phyloP scores from a whole-genome alignment of 2,797 vertebrate genomes.

The Cygnus olor region DNA sequence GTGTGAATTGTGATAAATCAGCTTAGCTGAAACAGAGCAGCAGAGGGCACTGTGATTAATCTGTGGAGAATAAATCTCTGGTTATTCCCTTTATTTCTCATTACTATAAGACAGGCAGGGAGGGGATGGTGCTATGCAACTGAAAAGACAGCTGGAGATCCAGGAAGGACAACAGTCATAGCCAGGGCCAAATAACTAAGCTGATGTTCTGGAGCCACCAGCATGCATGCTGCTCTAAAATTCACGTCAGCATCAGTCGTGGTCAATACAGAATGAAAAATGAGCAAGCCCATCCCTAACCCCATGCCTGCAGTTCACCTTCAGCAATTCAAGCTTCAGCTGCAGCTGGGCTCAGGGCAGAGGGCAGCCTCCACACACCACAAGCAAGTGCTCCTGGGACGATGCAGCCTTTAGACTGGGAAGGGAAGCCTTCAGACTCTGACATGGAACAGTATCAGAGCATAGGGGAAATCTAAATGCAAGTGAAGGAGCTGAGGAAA shows the following conservation, averaged over 20 bases:
- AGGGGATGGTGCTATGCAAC: not conserved
- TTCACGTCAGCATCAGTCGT: rapidly evolving
- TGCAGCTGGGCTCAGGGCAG: not conserved
- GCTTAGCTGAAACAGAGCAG: conserved; percentile 1
- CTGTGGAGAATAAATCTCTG: not conserved
- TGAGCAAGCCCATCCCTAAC: not conserved
- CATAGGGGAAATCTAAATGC: not conserved
- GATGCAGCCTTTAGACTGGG: not conserved
- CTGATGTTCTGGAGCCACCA: not conserved
- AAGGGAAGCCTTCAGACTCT: not conserved
- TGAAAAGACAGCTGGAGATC: not conserved
- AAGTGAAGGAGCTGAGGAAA: conserved; percentile 14
- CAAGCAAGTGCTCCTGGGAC: not conserved
- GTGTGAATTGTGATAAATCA: not conserved
- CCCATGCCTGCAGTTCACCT: not conserved
- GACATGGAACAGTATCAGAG: not conserved
- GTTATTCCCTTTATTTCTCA: not conserved
- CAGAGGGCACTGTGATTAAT: conserved; percentile 45
- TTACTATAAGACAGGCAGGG: not conserved
- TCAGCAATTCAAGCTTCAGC: not conserved
- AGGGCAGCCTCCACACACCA: not conserved
- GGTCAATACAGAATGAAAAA: not conserved
- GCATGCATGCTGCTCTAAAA: not conserved
- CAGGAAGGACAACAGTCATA: not conserved
- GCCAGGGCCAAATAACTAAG: not conserved